A percentile compares a stretch with the other conserved stretches of the same genome.
Evolutionary conservation across 2,797 vertebrate species (phyloP).

Genomic region (Gephyroberyx darwinii): DNA sequence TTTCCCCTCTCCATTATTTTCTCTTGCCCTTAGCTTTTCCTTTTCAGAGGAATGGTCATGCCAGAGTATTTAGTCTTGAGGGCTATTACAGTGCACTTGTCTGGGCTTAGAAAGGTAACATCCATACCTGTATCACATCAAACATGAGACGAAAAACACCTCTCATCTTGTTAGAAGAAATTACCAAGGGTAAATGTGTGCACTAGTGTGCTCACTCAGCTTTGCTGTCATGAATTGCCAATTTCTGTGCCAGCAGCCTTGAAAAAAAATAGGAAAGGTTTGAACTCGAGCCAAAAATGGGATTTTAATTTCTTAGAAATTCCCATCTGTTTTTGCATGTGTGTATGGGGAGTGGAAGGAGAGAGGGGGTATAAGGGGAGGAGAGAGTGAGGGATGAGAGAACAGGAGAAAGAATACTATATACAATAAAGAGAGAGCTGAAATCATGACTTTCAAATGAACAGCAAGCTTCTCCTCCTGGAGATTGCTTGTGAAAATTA

Average conservation of each 20-base stretch:
- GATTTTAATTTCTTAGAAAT: slow-evolving; percentile 78
- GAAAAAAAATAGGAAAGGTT: slow-evolving; percentile 47
- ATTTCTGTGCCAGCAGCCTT: slow-evolving; percentile 67
- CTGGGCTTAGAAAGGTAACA: slow-evolving; percentile 60
- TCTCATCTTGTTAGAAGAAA: slow-evolving; percentile 67
- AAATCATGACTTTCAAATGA: slow-evolving; percentile 79
- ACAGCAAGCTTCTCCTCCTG: slow-evolving; percentile 70
- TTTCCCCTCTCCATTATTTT: background rate
- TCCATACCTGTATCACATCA: slow-evolving; percentile 72
- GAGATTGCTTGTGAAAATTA: slow-evolving; percentile 81
- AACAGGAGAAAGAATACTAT: slow-evolving; percentile 21
- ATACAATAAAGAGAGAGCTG: slow-evolving; percentile 38
- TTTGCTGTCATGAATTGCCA: slow-evolving; percentile 71
- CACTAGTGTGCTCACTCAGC: slow-evolving; percentile 63
- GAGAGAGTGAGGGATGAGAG: slow-evolving; percentile 41
- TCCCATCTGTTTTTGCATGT: slow-evolving; percentile 73
- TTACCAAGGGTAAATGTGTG: slow-evolving; percentile 65
- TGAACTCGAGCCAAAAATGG: slow-evolving; percentile 71
- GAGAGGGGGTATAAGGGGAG: background rate
- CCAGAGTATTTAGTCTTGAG: slow-evolving; percentile 51
- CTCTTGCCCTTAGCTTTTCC: slow-evolving; percentile 11
- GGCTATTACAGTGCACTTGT: slow-evolving; percentile 59
- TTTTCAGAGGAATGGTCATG: slow-evolving; percentile 41
- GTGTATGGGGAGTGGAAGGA: slow-evolving; percentile 38
- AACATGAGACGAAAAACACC: slow-evolving; percentile 58